Conservation (phyloP, 1,140 invertebrate species). For the Lordiphosa collinella region DNA sequence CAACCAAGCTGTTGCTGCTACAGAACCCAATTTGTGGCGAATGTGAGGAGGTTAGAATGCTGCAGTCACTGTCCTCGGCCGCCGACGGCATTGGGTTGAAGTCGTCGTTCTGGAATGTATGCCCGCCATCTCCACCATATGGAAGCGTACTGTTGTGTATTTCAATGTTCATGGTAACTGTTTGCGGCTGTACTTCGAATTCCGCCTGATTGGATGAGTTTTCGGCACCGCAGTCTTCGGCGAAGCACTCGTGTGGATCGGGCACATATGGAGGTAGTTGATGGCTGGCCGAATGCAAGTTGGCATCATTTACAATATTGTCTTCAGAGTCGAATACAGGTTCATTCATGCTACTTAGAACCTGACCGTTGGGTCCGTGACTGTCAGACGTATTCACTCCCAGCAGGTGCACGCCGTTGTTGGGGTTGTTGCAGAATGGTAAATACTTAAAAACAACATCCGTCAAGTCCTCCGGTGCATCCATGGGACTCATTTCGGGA, state of each 20-base stretch:
- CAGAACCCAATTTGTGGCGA: slow-evolving; percentile 62
- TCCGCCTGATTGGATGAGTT: slow-evolving; percentile 40
- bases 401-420: slow-evolving; percentile 25
- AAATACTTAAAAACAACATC: slow-evolving; percentile 29
- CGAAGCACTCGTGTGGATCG: slow-evolving; percentile 52
- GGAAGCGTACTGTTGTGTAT: slow-evolving; percentile 59
- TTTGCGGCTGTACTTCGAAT: slow-evolving; percentile 53
- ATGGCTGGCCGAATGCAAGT: slow-evolving; percentile 77
- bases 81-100: slow-evolving; percentile 57
- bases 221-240: slow-evolving; percentile 50
- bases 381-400: slow-evolving; percentile 22
- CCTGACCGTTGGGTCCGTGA: slow-evolving; percentile 11
- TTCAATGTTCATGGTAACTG: slow-evolving; percentile 73
- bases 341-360: slow-evolving; percentile 39
- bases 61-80: slow-evolving; percentile 65
- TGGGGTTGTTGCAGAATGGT: slow-evolving; percentile 21
- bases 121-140: slow-evolving; percentile 45
- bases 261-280: slow-evolving; percentile 49
- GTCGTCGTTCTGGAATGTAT: slow-evolving; percentile 67
- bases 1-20: slow-evolving; percentile 42
- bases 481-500: slow-evolving; percentile 35
- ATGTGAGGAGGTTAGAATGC: slow-evolving; percentile 65
- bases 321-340: slow-evolving; percentile 60
- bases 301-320: slow-evolving; percentile 74
- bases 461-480: slow-evolving; percentile 29